Evolutionary conservation across 2,113 vertebrate genomes (phyloP).

Genomic region (Cebus imitator): DNA sequence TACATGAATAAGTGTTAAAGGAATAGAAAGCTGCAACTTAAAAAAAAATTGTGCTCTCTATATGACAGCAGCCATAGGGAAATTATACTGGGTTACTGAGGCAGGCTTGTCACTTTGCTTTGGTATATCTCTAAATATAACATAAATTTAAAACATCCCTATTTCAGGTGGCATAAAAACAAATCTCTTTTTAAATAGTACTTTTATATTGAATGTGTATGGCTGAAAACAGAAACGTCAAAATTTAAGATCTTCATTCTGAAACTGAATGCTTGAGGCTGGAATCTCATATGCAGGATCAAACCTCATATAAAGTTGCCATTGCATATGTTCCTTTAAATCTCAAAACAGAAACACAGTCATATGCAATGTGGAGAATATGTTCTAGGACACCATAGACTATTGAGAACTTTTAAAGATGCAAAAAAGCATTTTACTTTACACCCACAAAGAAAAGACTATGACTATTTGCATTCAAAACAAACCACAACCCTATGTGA

Average conservation of each 20-base stretch:
- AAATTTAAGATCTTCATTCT: background rate
- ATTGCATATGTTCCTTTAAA: background rate
- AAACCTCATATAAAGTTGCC: background rate
- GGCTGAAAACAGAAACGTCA: background rate
- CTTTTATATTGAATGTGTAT: background rate
- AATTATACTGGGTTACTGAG: background rate
- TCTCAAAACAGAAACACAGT: slow-evolving; percentile 1
- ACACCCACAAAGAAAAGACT: background rate
- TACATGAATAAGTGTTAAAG: background rate
- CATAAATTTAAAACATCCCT: background rate
- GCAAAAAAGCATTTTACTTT: slow-evolving; percentile 27
- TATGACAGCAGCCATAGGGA: background rate
- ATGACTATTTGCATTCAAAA: background rate
- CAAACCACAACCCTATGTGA: background rate
- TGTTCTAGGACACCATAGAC: background rate
- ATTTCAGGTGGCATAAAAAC: background rate
- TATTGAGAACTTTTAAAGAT: slow-evolving; percentile 4
- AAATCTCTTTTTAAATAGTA: background rate
- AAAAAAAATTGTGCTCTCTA: background rate
- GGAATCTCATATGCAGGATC: background rate
- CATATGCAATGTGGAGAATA: background rate
- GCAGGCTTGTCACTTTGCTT: background rate
- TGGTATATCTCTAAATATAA: background rate
- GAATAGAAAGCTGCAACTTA: background rate
- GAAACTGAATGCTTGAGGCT: background rate